A percentile compares a stretch with the other conserved stretches of the same genome.
phyloP scores from a whole-genome alignment of 2,888 invertebrate species.

The Sesia apiformis region DNA sequence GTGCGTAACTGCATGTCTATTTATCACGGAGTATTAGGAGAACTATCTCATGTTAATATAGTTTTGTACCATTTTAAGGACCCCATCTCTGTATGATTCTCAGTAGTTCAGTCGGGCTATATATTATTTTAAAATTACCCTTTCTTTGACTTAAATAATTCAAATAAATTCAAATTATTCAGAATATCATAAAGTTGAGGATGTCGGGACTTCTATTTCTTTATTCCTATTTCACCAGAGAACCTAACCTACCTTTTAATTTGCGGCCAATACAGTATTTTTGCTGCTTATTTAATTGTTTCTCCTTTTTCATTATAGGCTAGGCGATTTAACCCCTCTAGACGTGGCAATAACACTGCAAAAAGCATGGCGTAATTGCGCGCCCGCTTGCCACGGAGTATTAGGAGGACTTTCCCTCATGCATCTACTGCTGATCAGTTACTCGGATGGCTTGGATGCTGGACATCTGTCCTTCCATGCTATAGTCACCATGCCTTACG shows the following conservation, averaged over 20 bases:
- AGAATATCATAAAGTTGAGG: no score
- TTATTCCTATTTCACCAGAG: no score
- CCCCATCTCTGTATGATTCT: no score
- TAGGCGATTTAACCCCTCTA: slow-evolving; percentile 63
- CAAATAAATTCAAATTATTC: no score
- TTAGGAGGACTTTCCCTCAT: slow-evolving; percentile 75
- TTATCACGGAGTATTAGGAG: slow-evolving; percentile 76
- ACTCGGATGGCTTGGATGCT: slow-evolving; percentile 62
- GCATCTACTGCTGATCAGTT: slow-evolving; percentile 73
- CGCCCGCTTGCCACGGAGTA: slow-evolving; percentile 74
- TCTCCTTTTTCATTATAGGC: slow-evolving; percentile 22
- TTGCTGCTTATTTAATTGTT: no score
- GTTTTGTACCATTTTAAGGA: no score
- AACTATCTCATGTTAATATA: slow-evolving; percentile 38
- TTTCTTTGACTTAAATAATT: no score
- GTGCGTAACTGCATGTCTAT: slow-evolving; percentile 65
- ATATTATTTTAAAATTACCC: no score
- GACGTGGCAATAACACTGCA: slow-evolving; percentile 71
- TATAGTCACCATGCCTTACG: slow-evolving; percentile 66
- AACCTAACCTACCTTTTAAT: no score
- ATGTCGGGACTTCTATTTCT: no score
- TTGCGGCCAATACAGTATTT: no score
- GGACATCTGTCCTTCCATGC: slow-evolving; percentile 64
- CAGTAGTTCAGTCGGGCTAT: no score
- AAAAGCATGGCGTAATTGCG: slow-evolving; percentile 60